Percentiles rank a stretch among this genome's conserved stretches.
Evolutionary conservation across 2,113 vertebrate species (phyloP).

Genomic region (Ornithorhynchus anatinus): DNA sequence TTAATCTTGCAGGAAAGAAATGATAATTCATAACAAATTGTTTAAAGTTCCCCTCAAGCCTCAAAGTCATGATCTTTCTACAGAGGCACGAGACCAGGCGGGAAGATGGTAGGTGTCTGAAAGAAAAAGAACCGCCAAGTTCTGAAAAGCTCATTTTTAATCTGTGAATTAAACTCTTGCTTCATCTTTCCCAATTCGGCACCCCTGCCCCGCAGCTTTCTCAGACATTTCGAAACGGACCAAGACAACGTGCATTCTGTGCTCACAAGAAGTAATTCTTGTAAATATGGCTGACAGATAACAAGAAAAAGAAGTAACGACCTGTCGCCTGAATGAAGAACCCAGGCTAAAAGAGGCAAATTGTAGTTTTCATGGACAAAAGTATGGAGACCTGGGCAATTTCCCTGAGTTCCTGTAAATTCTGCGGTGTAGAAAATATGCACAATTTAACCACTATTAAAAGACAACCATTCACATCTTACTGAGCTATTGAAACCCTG

Average conservation of each 20-base stretch:
- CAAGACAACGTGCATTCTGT: background rate
- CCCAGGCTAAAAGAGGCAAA: background rate
- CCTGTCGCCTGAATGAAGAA: background rate
- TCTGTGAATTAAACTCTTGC: background rate
- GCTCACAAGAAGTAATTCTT: background rate
- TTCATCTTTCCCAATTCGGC: background rate
- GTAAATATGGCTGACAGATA: background rate
- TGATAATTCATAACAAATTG: constrained; percentile 6
- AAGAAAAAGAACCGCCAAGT: background rate
- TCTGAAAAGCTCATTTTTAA: constrained; percentile 3
- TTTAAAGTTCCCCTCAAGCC: no score
- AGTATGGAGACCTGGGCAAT: background rate
- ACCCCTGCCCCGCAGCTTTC: background rate
- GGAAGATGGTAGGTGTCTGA: background rate
- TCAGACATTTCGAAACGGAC: background rate
- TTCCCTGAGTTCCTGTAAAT: constrained; percentile 30
- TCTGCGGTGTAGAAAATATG: constrained; percentile 45
- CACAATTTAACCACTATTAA: constrained; percentile 25
- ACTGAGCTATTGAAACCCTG: constrained; percentile 32
- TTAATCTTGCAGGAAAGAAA: constrained; percentile 23
- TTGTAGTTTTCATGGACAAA: background rate
- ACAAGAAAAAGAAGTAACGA: constrained; percentile 11
- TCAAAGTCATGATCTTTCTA: no score
- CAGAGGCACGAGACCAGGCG: no score
- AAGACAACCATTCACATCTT: constrained; percentile 17